Percentiles rank a stretch among this genome's conserved stretches.
Evolutionary conservation across 2,113 vertebrate genomes (phyloP).

Genomic region (Brevimyrus niger): DNA sequence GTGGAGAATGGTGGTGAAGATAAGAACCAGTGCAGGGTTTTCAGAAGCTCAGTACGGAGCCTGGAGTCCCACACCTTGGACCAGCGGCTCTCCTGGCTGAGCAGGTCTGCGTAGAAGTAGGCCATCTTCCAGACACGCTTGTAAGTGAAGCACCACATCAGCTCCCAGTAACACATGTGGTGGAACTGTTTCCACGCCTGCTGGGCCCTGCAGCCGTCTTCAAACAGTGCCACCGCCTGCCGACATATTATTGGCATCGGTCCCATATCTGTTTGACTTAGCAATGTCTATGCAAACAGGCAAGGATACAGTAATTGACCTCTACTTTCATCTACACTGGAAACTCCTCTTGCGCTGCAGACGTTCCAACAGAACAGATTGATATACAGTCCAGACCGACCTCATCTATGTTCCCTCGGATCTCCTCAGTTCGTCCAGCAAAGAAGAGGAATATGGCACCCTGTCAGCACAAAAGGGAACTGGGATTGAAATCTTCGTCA

Average conservation of each 20-base stretch:
- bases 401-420: constrained; percentile 74
- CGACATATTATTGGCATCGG: background rate
- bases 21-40: background rate
- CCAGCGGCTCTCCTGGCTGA: constrained; percentile 73
- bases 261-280: background rate
- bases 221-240: constrained; percentile 68
- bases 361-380: background rate
- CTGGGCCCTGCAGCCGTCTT: constrained; percentile 69
- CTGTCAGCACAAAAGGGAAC: constrained; percentile 38
- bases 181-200: constrained; percentile 75
- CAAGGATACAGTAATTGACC: constrained; percentile 3
- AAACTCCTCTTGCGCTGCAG: background rate
- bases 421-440: constrained; percentile 68
- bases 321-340: background rate
- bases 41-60: background rate
- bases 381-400: constrained; percentile 35
- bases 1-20: background rate
- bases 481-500: background rate
- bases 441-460: constrained; percentile 76
- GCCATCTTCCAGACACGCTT: constrained; percentile 69
- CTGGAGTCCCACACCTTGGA: constrained; percentile 57
- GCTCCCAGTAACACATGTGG: constrained; percentile 80
- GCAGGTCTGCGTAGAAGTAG: constrained; percentile 73
- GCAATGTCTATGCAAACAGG: background rate
- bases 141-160: constrained; percentile 76